These are phyloP conservation scores for Criorhina ranunculi DNA, from an alignment of 2,888 invertebrate species.

Conservation along the genomic window DNA sequence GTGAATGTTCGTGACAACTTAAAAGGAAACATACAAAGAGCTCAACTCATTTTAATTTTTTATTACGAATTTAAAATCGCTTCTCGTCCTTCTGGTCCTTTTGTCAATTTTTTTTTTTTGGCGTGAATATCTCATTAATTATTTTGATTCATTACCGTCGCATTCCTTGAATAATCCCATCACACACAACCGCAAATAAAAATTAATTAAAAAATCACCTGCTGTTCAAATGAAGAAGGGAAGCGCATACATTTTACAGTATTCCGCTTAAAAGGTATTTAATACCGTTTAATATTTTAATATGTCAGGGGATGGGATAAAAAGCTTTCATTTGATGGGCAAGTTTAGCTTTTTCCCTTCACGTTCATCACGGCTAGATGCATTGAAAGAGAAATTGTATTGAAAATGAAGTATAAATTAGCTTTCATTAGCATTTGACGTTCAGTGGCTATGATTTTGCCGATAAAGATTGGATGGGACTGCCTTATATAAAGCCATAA, in stretches of 20 bases:
- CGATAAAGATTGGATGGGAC: no score
- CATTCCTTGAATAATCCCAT: conserved; percentile 5
- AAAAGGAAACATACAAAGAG: conserved; percentile 11
- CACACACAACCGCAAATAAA: conserved; percentile 3
- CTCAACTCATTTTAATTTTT: conserved; percentile 23
- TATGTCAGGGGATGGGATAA: no score
- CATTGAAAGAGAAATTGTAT: no score
- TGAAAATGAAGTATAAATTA: no score
- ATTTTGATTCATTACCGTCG: conserved; percentile 5
- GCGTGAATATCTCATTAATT: conserved; percentile 12
- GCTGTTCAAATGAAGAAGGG: conserved; percentile 17
- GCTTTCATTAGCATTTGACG: no score
- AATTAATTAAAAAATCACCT: conserved; percentile 43
- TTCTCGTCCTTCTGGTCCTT: background rate
- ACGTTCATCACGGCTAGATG: background rate
- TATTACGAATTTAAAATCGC: conserved; percentile 13
- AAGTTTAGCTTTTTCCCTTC: background rate
- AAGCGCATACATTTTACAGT: background rate
- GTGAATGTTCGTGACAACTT: conserved; percentile 11
- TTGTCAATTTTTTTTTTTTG: conserved; percentile 2
- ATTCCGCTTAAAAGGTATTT: background rate
- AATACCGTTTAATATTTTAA: background rate
- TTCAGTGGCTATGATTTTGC: no score
- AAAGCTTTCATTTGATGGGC: background rate
- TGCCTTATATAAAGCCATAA: no score